Base-by-base conservation (phyloP, 2,113 vertebrate genomes). In the Synchiropus splendidus region DNA sequence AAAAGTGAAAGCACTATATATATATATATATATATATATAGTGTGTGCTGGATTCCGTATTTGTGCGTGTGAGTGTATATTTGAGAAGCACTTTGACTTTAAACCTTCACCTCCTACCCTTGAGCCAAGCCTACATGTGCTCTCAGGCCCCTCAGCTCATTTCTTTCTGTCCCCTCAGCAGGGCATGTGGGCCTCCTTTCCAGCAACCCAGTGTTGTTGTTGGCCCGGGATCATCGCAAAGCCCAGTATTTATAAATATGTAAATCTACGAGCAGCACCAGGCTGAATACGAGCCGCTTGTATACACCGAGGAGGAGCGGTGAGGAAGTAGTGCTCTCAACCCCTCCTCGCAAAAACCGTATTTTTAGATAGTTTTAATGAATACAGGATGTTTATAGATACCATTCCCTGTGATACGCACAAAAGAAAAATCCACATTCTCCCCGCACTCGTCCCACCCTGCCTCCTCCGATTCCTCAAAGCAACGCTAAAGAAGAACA, bases 361-460 rank as follows among this genome's bases (percentile, higher is more conserved):
- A 87, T 87, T 87, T 87, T 86, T 86, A 86, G 85, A 85, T 78
- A 79, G 77, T 83, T 86, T 86, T 86, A 86, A 87, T 86, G 84
- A 86, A 86, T 81, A 85, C 82, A 84, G 86, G 83, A 87, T 86
- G 83, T 86, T 87, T 87, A 86, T 84, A 86, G 84, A 77, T 85
- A 80, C 77, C 79, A 75, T 83, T 86, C 73, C 76, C 81, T 82
- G 79, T 78, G 78, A 85, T 85, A 85, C 55, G 62, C 81, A 81
- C 75, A 77, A 84, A 85, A 85, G 81, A 83, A 77, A 81, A 85
- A 80, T 78, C 83, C 77, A 79, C 75, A 75, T 74, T 65, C 74
- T 72, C 65, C 70, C 59, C 48, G 48, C 54, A 27, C 21, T 27
- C 21, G 21, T 27, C 42, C 52, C 62, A 54, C 55, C 57, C 51